Evolutionary conservation across 1,140 invertebrate genomes (phyloP).

Genomic region (Oreohelix idahoensis): DNA sequence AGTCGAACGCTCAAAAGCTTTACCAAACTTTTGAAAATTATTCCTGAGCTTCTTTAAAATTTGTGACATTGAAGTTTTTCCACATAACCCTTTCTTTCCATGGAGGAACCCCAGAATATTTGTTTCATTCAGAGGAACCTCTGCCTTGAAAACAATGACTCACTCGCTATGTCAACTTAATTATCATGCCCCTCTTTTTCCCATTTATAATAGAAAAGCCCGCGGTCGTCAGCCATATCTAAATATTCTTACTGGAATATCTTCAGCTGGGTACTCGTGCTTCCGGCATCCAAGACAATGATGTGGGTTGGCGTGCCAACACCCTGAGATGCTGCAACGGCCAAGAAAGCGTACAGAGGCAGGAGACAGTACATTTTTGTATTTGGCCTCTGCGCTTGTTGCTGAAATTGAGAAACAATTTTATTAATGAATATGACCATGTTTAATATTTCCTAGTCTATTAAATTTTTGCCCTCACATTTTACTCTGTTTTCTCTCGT

Average conservation of each 20-base stretch:
- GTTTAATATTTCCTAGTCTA: background rate
- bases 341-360: background rate
- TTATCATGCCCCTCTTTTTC: no score
- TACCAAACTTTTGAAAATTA: no score
- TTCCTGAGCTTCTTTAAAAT: no score
- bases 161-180: no score
- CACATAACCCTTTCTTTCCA: no score
- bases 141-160: no score
- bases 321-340: background rate
- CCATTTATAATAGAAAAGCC: no score
- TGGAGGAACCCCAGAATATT: no score
- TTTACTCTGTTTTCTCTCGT: background rate
- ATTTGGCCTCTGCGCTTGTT: background rate
- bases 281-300: background rate
- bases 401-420: background rate
- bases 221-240: no score
- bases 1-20: no score
- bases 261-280: slow-evolving; percentile 1
- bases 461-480: background rate
- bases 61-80: no score
- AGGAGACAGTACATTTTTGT: background rate
- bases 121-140: no score
- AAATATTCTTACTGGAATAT: background rate
- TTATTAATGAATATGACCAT: background rate
- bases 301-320: background rate